Base-by-base conservation (phyloP, 1,140 invertebrate species). In the Archivesica marissinica region DNA sequence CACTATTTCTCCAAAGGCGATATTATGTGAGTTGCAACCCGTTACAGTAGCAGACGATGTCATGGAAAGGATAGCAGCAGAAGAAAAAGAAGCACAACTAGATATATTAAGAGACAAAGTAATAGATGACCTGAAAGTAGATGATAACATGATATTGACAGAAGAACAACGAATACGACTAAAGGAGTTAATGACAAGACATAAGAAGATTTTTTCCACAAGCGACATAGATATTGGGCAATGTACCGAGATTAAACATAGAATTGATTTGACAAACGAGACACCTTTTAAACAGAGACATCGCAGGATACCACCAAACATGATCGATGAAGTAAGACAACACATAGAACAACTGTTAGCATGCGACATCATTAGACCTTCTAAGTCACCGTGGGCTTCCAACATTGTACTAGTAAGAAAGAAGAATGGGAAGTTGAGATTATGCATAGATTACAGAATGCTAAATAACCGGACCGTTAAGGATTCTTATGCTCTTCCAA, bases 371-470 rank as follows among this genome's bases (percentile, higher is more conserved):
- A 64, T 64, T 30, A 3, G 25, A 64, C 25, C 25, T 6, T 64
- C 68, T 23, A 72, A 25, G 28, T 72, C 68, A 9, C 68, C 68
- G 44, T 72, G 68, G 68, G 72, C 72, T 9, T 50, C 72, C 4
- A 28, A 50, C 23, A 25, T 75, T 11, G 50, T 75, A 15, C 30
- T 52, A 54, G 50, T 75, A 17, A 7, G 72, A 50, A 75, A 75
- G 66, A 75, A 75, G 35, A 54, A 52, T 50, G 72, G 72, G n/a
- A 54, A 54, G 20, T 15, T 75, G 15, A 75, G 50, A 52, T 23
- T 75, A 25, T 75, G 72, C 30, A 52, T 75, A 13, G 25, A 75
- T 30, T 75, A 75, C 15, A 25, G 50, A 33, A 30, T 23, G 28
- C 50, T 52, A 3, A 75, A 75, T 23, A 75, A 75, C 4, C 13